Evolutionary conservation across 2,888 invertebrate species (phyloP), one percentile per base, ranked within the genome.

Genomic region (Acronicta aceris): DNA sequence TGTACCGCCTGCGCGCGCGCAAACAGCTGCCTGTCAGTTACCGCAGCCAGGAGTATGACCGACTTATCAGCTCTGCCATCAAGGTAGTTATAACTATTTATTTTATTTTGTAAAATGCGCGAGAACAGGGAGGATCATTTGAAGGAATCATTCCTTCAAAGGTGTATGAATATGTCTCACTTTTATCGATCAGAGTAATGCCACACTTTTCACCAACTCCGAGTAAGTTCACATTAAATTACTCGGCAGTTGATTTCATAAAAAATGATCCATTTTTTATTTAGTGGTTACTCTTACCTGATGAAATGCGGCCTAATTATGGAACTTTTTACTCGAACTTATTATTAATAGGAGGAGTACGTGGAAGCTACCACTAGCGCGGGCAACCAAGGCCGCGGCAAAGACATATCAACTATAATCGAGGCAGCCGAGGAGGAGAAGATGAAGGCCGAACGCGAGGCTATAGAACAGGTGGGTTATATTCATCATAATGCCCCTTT

Each of bases 21-120:
- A 95, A 97, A 0, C 96, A 97, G 82, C 96, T 97, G 46, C 97
- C 97, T 73, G 97, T 98, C 58, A 98, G 97, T 86, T 97, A 97
- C 83, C 96, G 97, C 69, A 97, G 98, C 78, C 97, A 98, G 85
- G 99, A 99, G 89, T 99, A 98, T 92, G 99, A 99, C 86, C 97
- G 99, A 33, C 96, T 99, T 87, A 99, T 99, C 78, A 98, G 98
- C 86, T 98, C 98, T 42, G 99, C 99, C 10, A 97, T 98, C 74
- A 96, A 96, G 92, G 96, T 96, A 2, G 12, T 12, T 30, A 30
- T 4, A 10, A 10, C 9, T 30, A 6, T 7, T 7, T 27, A 5
- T 27, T 1, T 27, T 7, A n/a, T n/a, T n/a, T n/a, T n/a, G n/a
- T n/a, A n/a, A n/a, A n/a, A n/a, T n/a, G n/a, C n/a, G n/a, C n/a